phyloP scores from a whole-genome alignment of 1,140 invertebrate genomes.

The Atta texana region DNA sequence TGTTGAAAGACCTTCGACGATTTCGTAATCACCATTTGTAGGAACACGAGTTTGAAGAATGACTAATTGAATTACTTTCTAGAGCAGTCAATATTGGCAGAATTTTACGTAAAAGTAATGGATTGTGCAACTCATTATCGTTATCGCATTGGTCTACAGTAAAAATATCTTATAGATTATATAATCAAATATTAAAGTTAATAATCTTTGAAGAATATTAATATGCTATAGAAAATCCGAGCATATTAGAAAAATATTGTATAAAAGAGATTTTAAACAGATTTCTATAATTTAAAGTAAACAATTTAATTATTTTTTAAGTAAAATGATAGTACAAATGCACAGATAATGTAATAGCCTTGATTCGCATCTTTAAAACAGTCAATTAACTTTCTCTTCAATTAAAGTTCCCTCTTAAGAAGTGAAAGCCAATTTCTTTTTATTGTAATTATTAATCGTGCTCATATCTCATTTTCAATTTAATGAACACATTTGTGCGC shows the following conservation, averaged over 20 bases:
- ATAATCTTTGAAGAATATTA: neutral
- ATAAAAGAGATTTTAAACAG: neutral
- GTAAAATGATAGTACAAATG: neutral
- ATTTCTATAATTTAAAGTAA: neutral
- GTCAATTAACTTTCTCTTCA: neutral
- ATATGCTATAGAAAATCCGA: neutral
- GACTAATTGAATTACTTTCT: conserved; percentile 37
- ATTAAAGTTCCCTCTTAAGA: neutral
- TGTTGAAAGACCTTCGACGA: conserved; percentile 25
- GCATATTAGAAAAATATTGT: neutral
- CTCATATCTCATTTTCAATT: neutral
- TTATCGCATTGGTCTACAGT: conserved; percentile 7
- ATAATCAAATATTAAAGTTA: conserved; percentile 16
- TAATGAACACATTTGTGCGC: neutral
- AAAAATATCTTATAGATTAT: neutral
- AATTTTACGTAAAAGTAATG: conserved; percentile 37
- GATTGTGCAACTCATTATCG: conserved; percentile 33
- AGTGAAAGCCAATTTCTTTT: neutral
- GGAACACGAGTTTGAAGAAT: conserved; percentile 34
- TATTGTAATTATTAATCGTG: neutral
- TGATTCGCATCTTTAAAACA: neutral
- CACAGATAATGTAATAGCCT: neutral
- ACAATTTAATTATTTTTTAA: too few relatives aligned
- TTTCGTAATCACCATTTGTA: conserved; percentile 31
- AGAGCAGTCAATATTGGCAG: conserved; percentile 9